Evolutionary conservation across 1,140 invertebrate species (phyloP).

Genomic region (Drosophila fuyamai): DNA sequence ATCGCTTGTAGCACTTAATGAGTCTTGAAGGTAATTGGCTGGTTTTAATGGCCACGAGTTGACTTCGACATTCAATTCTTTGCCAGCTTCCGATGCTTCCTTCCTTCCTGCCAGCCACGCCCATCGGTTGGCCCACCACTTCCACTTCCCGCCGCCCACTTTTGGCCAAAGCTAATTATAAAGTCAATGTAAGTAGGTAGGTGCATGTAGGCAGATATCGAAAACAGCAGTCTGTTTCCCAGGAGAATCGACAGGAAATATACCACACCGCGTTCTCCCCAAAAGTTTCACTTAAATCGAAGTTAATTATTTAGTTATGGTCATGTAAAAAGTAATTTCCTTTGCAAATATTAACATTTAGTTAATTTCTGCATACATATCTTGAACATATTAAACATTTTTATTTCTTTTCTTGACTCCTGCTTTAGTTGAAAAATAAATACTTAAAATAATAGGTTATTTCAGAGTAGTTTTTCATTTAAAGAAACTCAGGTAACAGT

Average conservation of each 20-base stretch:
- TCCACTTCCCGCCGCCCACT: slow-evolving; percentile 24
- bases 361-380: too few relatives aligned
- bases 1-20: slow-evolving; percentile 73
- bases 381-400: too few relatives aligned
- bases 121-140: too few relatives aligned
- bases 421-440: too few relatives aligned
- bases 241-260: too few relatives aligned
- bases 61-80: slow-evolving; percentile 64
- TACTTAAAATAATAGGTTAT: too few relatives aligned
- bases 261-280: not conserved
- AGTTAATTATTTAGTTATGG: not conserved
- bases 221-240: not conserved
- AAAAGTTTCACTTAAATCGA: not conserved
- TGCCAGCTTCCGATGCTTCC: slow-evolving; percentile 44
- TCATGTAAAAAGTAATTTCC: not conserved
- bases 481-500: too few relatives aligned
- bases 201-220: slow-evolving; percentile 26
- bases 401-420: too few relatives aligned
- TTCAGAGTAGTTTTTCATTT: too few relatives aligned
- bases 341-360: too few relatives aligned
- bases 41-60: slow-evolving; percentile 73
- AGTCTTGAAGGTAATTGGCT: slow-evolving; percentile 80
- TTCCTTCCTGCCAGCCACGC: slow-evolving; percentile 19
- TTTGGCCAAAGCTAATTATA: slow-evolving; percentile 66
- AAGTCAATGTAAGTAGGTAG: slow-evolving; percentile 70